Evolutionary conservation across 2,113 vertebrate genomes (phyloP).

Genomic region (Anser brachyrhynchus): DNA sequence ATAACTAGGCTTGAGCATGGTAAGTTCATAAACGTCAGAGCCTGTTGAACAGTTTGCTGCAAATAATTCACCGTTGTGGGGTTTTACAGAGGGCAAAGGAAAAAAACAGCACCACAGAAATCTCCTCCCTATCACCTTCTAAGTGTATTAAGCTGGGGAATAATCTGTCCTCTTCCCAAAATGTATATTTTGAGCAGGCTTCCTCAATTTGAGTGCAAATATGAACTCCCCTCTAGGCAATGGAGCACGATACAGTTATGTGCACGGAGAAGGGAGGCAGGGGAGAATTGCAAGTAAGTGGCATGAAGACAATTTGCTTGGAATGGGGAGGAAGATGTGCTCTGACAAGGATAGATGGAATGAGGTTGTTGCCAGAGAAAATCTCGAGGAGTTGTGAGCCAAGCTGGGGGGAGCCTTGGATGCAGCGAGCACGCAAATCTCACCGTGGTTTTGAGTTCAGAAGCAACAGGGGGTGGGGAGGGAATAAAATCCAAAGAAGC

Average conservation of each 20-base stretch:
- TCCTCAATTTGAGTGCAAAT: background rate
- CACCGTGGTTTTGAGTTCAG: slow-evolving; percentile 19
- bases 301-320: slow-evolving; percentile 21
- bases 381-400: slow-evolving; percentile 35
- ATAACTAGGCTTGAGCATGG: fast-evolving
- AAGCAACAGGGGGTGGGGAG: background rate
- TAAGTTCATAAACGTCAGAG: slow-evolving; percentile 16
- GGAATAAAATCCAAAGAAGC: background rate
- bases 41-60: background rate
- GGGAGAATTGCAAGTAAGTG: background rate
- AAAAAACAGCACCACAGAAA: background rate
- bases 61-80: background rate
- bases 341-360: slow-evolving; percentile 64
- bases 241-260: background rate
- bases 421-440: background rate
- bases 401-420: slow-evolving; percentile 18
- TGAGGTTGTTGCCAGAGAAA: slow-evolving; percentile 39
- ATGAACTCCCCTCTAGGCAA: background rate
- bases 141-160: background rate
- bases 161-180: background rate
- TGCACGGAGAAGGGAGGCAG: background rate
- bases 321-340: slow-evolving; percentile 29
- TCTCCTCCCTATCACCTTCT: background rate
- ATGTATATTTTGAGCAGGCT: background rate
- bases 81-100: background rate